phyloP scores from a whole-genome alignment of 2,797 vertebrate genomes.

The Cyprinodon diabolis region DNA sequence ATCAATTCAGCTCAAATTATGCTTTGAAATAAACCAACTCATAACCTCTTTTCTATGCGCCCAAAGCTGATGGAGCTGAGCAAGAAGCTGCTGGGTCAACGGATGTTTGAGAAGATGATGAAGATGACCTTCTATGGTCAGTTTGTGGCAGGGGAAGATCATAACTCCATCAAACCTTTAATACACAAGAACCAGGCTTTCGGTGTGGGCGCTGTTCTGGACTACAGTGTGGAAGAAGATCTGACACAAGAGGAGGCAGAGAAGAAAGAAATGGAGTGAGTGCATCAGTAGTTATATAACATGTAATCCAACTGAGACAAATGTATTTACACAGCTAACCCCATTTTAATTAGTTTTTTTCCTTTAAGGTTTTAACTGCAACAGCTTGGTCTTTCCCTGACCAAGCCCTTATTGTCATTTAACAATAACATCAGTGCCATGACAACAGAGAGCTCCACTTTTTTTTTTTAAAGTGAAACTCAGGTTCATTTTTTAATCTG shows the following conservation, averaged over 20 bases:
- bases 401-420: neutral
- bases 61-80: constrained; percentile 85
- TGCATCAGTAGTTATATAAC: constrained; percentile 19
- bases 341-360: neutral
- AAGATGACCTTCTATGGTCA: constrained; percentile 98
- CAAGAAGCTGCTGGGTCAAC: constrained; percentile 84
- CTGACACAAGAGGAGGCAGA: constrained; percentile 85
- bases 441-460: neutral
- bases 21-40: neutral
- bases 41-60: neutral
- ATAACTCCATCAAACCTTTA: constrained; percentile 89
- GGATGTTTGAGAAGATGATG: constrained; percentile 89
- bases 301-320: constrained; percentile 1
- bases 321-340: constrained; percentile 5
- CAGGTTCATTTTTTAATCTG: neutral
- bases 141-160: constrained; percentile 94
- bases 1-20: neutral
- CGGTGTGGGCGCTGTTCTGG: constrained; percentile 92
- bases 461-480: neutral
- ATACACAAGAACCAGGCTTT: constrained; percentile 86
- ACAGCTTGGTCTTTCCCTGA: neutral
- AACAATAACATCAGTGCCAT: neutral
- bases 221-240: constrained; percentile 93
- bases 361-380: neutral
- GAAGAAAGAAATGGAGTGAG: constrained; percentile 87